Evolutionary conservation across 2,797 vertebrate species (phyloP).

Genomic region (Phrynocephalus forsythii): DNA sequence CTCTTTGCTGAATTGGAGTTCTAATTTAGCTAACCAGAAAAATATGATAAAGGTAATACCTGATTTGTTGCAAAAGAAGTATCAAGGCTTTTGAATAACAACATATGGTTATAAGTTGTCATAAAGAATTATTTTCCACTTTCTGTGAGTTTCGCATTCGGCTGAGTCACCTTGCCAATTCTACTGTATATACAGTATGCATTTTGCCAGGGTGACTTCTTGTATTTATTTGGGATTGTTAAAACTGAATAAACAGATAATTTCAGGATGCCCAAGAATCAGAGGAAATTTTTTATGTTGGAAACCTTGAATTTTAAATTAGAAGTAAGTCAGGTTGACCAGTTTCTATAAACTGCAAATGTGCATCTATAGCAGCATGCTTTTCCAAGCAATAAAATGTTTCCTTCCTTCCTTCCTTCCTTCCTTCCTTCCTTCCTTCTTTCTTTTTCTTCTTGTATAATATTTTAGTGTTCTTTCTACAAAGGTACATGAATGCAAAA

Average conservation of each 20-base stretch:
- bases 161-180: background rate
- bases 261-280: background rate
- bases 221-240: background rate
- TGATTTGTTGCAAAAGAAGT: background rate
- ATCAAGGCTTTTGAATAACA: background rate
- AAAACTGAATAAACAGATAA: background rate
- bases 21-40: background rate
- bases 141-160: background rate
- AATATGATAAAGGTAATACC: rapidly evolving
- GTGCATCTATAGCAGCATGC: too few relatives aligned
- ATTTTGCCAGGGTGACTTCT: background rate
- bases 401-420: too few relatives aligned
- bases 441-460: too few relatives aligned
- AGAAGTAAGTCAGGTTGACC: too few relatives aligned
- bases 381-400: too few relatives aligned
- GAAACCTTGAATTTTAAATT: too few relatives aligned
- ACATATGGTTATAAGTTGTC: background rate
- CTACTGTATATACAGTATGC: too few relatives aligned
- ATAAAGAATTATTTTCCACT: background rate
- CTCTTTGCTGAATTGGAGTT: background rate
- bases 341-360: too few relatives aligned
- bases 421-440: too few relatives aligned
- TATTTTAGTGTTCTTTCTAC: too few relatives aligned
- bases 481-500: too few relatives aligned
- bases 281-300: too few relatives aligned